Base-by-base conservation (phyloP, 1,140 invertebrate genomes). In the Calephelis nemesis region DNA sequence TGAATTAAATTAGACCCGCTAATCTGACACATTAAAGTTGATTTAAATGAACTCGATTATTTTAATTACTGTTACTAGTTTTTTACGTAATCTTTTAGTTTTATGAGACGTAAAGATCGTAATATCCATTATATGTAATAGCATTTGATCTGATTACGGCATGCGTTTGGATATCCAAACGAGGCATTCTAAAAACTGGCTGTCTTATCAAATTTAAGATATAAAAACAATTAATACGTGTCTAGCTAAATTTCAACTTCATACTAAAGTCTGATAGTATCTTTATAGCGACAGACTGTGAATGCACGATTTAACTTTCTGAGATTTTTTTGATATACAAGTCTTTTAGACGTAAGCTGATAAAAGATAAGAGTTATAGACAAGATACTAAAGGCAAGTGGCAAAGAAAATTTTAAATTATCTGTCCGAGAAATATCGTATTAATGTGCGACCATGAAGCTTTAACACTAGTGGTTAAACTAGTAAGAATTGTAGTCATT, bases 181-280 rank as follows among this genome's bases (percentile, higher is more conserved):
- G 54, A 58, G 54, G 54, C 19, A 30, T 58, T 58, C 54, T 58
- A 58, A 58, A 58, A 58, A 58, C 54, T 58, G 11, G 19, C 39
- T 58, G 39, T 58, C 54, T 58, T 58, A 58, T 58, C 54, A 19
- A 58, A 58, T 58, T 15, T 58, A n/a, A 40, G 30, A 60, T 10
- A 60, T 40, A 40, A 60, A 60, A 60, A 60, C 54, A 60, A 60
- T 60, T 60, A 60, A 60, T 60, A 60, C 30, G 54, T 60, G 54
- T 60, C 54, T 60, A 60, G 54, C 54, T 60, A 60, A 60, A 60
- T 60, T 60, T 60, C 7, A 60, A 60, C 54, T 60, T 60, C 54
- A 60, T 60, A 60, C 54, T 60, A n/a, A 60, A 39, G 30, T 60
- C 6, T n/a, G 54, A 60, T 60, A 40, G 11, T 60, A 60, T 60